phyloP scores from a whole-genome alignment of 2,113 vertebrate species.

The Aphelocoma coerulescens region DNA sequence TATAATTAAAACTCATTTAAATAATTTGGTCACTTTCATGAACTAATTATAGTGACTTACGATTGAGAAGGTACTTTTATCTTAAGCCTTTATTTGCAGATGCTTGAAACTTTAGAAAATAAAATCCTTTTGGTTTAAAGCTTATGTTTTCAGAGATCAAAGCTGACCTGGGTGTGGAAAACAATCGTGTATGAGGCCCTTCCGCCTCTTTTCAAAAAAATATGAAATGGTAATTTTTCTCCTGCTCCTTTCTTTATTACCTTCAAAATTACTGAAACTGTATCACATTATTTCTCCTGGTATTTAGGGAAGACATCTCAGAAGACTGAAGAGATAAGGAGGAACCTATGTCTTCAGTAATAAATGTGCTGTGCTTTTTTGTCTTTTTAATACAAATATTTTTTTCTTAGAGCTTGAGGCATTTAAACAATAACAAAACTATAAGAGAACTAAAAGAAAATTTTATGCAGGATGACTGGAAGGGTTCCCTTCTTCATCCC shows the following conservation, averaged over 20 bases:
- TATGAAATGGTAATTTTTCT: not conserved
- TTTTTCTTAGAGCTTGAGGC: not conserved
- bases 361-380: not conserved
- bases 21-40: conserved; percentile 30
- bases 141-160: not conserved
- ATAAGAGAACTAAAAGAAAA: not conserved
- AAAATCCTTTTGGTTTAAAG: not conserved
- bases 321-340: not conserved
- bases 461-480: not conserved
- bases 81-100: not conserved
- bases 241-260: not conserved
- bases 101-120: not conserved
- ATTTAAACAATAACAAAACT: not conserved
- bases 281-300: not conserved
- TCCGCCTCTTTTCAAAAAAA: not conserved
- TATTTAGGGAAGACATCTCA: not conserved
- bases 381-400: not conserved
- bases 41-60: conserved; percentile 19
- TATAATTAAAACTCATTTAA: conserved; percentile 41
- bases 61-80: not conserved
- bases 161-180: not conserved
- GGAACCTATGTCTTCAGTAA: not conserved
- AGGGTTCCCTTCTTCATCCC: not conserved
- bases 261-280: not conserved
- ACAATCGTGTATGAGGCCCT: not conserved